Evolutionary conservation across 2,113 vertebrate genomes (phyloP).

Genomic region (Madoqua kirkii): DNA sequence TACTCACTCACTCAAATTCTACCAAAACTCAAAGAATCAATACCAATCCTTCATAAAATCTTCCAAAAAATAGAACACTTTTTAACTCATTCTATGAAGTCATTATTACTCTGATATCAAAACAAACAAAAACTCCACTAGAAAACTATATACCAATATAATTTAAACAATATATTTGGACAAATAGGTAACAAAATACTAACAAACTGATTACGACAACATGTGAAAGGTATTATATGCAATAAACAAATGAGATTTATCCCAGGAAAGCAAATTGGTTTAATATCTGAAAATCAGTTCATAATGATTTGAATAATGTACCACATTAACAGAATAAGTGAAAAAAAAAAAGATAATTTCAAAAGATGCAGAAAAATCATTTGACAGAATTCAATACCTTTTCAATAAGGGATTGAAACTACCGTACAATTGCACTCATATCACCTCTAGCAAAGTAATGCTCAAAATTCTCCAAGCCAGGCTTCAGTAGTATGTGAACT

Average conservation of each 20-base stretch:
- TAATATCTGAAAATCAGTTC: constrained; percentile 33
- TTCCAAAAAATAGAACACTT: not conserved
- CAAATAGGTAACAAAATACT: constrained; percentile 12
- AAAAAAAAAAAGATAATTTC: not conserved
- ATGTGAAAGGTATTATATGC: not conserved
- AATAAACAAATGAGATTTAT: not conserved
- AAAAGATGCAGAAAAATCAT: not conserved
- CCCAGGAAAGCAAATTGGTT: not conserved
- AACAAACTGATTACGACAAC: not conserved
- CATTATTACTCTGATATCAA: not conserved
- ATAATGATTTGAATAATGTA: not conserved
- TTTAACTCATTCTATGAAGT: not conserved
- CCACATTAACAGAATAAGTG: not conserved
- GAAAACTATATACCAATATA: not conserved
- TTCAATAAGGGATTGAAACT: not conserved
- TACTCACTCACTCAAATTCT: not conserved
- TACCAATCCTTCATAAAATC: not conserved
- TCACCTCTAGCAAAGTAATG: not conserved
- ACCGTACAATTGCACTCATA: fast-evolving
- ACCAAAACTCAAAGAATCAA: not conserved
- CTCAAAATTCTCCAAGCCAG: not conserved
- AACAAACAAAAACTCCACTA: not conserved
- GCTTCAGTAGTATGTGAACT: not conserved
- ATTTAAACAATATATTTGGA: not conserved
- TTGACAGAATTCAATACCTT: not conserved